Evolutionary conservation across 1,140 invertebrate genomes (phyloP).

Genomic region (Berghia stephanieae): DNA sequence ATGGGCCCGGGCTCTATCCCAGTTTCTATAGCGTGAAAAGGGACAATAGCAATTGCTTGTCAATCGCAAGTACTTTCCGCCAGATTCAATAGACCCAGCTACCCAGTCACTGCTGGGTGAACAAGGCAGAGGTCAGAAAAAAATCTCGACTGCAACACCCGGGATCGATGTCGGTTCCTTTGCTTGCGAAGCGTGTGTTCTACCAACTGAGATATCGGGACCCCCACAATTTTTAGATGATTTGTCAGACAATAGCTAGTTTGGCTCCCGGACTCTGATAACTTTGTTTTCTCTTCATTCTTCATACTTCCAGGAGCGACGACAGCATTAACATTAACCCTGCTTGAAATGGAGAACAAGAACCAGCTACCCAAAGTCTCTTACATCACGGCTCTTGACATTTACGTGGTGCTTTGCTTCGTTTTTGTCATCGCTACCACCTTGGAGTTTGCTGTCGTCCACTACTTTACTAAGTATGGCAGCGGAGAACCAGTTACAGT

Average conservation of each 20-base stretch:
- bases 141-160: no score
- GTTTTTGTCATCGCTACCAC: slow-evolving; percentile 89
- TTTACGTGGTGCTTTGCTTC: slow-evolving; percentile 87
- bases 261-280: no score
- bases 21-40: no score
- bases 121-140: no score
- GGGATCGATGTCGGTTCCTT: no score
- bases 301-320: slow-evolving; percentile 81
- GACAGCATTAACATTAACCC: slow-evolving; percentile 79
- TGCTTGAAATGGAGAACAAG: slow-evolving; percentile 87
- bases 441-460: slow-evolving; percentile 80
- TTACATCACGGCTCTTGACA: slow-evolving; percentile 87
- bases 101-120: no score
- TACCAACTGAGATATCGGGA: not conserved
- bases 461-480: slow-evolving; percentile 89
- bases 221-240: not conserved
- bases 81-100: no score
- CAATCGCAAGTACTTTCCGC: no score
- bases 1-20: no score
- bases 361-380: slow-evolving; percentile 87
- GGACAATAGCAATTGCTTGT: no score
- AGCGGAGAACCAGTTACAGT: slow-evolving; percentile 74
- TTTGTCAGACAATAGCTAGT: not conserved
- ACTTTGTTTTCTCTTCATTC: slow-evolving; percentile 6
- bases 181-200: no score